A percentile compares a stretch with the other conserved stretches of the same genome.
phyloP scores from a whole-genome alignment of 2,888 invertebrate genomes.

The Amphipoea lucens region DNA sequence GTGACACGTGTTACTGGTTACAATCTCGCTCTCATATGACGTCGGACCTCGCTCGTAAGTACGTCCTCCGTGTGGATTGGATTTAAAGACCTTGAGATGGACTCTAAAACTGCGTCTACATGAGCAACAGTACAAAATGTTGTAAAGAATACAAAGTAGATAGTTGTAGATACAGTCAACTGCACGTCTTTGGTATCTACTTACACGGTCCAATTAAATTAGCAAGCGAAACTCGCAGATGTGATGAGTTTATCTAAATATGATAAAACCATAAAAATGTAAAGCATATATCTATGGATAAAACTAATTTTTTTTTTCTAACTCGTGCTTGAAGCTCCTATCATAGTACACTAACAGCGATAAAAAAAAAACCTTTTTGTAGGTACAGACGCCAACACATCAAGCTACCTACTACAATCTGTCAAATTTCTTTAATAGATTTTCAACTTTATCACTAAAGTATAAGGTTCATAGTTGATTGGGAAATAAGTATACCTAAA shows the following conservation, averaged over 20 bases:
- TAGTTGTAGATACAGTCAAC: background rate
- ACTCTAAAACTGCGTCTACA: constrained; percentile 23
- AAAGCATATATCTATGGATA: too few species aligned
- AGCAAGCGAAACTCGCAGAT: background rate
- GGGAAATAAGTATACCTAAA: too few species aligned
- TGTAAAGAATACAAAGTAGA: background rate
- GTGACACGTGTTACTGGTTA: constrained; percentile 8
- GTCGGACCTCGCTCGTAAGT: constrained; percentile 26
- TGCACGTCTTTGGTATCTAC: background rate
- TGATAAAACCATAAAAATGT: too few species aligned
- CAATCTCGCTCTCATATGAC: constrained; percentile 18
- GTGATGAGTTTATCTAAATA: background rate
- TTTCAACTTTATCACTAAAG: too few species aligned
- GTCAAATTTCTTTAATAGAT: too few species aligned
- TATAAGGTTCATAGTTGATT: too few species aligned
- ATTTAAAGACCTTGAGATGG: constrained; percentile 45
- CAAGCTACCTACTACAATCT: too few species aligned
- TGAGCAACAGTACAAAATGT: background rate
- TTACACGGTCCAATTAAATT: background rate
- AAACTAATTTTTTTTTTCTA: too few species aligned
- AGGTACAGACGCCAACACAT: too few species aligned
- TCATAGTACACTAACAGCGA: too few species aligned
- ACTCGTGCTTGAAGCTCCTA: too few species aligned
- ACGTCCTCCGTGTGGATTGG: constrained; percentile 7
- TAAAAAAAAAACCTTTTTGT: too few species aligned